Conservation (phyloP, 2,888 invertebrate genomes). For the Colostygia pectinataria region DNA sequence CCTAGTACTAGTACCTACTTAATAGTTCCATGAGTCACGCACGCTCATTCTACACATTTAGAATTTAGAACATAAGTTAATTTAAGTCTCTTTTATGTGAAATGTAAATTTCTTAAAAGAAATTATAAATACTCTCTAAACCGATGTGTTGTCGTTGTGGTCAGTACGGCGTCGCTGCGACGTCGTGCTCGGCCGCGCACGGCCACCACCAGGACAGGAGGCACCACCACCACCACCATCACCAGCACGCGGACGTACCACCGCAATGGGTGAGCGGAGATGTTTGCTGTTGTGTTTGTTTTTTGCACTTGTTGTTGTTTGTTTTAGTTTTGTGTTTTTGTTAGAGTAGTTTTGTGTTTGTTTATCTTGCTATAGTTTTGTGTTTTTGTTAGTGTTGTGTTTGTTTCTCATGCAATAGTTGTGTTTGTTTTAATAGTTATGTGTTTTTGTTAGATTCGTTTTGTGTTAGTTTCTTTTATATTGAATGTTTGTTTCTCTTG, state of each 20-base stretch:
- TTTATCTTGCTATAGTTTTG: too few relatives aligned
- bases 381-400: neutral
- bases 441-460: constrained; percentile 13
- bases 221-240: constrained; percentile 69
- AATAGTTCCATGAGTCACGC: too few relatives aligned
- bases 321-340: constrained; percentile 11
- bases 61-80: too few relatives aligned
- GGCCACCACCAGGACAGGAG: constrained; percentile 76
- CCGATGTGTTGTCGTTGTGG: constrained; percentile 34
- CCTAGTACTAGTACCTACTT: too few relatives aligned
- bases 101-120: too few relatives aligned
- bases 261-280: constrained; percentile 68
- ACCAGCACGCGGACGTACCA: constrained; percentile 78
- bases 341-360: neutral
- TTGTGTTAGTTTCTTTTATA: neutral
- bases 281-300: constrained; percentile 30
- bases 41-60: too few relatives aligned
- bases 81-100: too few relatives aligned
- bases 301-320: constrained; percentile 15
- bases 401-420: constrained; percentile 2
- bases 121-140: too few relatives aligned
- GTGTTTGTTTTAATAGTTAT: neutral
- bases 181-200: constrained; percentile 76
- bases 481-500: neutral
- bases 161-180: constrained; percentile 81